phyloP scores from a whole-genome alignment of 2,888 invertebrate genomes.

The Electrophaes corylata region DNA sequence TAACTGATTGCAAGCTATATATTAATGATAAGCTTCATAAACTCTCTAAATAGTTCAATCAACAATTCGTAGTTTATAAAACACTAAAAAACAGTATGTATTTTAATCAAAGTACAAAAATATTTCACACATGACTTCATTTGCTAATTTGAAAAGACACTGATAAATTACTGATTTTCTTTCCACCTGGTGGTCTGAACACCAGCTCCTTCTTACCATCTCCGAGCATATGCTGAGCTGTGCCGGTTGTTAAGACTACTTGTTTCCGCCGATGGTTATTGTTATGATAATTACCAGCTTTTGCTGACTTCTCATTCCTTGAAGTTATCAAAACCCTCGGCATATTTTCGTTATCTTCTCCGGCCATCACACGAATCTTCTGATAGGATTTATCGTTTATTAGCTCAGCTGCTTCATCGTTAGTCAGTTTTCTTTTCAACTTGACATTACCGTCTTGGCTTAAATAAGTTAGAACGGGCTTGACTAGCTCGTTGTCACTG shows the following conservation, averaged over 20 bases:
- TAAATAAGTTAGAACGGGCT: constrained; percentile 48
- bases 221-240: constrained; percentile 39
- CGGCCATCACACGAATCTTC: constrained; percentile 42
- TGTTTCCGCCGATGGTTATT: constrained; percentile 31
- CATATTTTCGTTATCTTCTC: constrained; percentile 38
- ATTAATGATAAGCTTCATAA: too few relatives aligned
- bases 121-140: constrained; percentile 1
- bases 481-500: constrained; percentile 37
- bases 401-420: constrained; percentile 52
- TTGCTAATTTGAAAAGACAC: constrained; percentile 60
- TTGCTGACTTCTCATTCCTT: constrained; percentile 21
- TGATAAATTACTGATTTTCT: constrained; percentile 63
- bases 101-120: constrained; percentile 23
- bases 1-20: too few relatives aligned
- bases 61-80: not conserved
- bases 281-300: not conserved
- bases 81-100: constrained; percentile 2
- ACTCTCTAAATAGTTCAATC: too few relatives aligned
- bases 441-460: constrained; percentile 53
- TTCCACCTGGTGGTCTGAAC: constrained; percentile 57
- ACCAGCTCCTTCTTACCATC: constrained; percentile 59
- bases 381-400: constrained; percentile 38
- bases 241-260: constrained; percentile 40
- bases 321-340: constrained; percentile 44
- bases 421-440: constrained; percentile 53